Conservation (phyloP, 2,888 invertebrate species). For the Norana najaformis region DNA sequence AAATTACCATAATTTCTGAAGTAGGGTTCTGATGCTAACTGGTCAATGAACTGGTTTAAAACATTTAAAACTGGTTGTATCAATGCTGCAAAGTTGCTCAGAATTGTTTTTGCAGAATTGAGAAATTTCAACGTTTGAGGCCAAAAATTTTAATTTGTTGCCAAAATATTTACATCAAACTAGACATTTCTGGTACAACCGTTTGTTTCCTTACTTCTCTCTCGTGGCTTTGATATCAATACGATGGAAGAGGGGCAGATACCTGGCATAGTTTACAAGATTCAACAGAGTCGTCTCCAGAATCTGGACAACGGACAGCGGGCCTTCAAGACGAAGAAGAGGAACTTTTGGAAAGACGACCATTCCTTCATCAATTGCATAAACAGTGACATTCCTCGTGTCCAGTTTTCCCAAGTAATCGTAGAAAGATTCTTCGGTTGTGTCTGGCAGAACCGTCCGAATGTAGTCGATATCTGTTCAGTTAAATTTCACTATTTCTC, state of each 20-base stretch:
- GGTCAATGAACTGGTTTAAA: no score
- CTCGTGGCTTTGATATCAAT: background rate
- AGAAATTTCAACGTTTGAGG: no score
- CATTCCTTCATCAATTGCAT: constrained; percentile 91
- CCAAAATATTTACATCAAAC: no score
- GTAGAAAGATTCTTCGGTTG: constrained; percentile 88
- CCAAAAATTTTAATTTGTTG: no score
- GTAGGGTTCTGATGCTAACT: no score
- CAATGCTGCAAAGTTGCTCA: no score
- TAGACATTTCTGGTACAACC: no score
- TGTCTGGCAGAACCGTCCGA: constrained; percentile 78
- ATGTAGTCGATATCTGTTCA: constrained; percentile 87
- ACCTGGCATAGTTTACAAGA: constrained; percentile 95
- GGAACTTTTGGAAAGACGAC: constrained; percentile 96
- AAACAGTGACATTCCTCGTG: constrained; percentile 80
- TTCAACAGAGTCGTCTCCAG: constrained; percentile 95
- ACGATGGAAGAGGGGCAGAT: constrained; percentile 39
- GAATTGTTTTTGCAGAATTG: no score
- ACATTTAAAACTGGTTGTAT: no score
- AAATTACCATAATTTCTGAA: no score
- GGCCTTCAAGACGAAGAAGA: constrained; percentile 89
- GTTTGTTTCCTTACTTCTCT: no score
- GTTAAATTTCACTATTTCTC: constrained; percentile 19
- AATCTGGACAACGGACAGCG: constrained; percentile 89
- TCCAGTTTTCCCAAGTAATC: constrained; percentile 80